These are phyloP conservation scores for Centrocercus urophasianus DNA, from an alignment of 2,113 vertebrate genomes.

Conservation along the genomic window DNA sequence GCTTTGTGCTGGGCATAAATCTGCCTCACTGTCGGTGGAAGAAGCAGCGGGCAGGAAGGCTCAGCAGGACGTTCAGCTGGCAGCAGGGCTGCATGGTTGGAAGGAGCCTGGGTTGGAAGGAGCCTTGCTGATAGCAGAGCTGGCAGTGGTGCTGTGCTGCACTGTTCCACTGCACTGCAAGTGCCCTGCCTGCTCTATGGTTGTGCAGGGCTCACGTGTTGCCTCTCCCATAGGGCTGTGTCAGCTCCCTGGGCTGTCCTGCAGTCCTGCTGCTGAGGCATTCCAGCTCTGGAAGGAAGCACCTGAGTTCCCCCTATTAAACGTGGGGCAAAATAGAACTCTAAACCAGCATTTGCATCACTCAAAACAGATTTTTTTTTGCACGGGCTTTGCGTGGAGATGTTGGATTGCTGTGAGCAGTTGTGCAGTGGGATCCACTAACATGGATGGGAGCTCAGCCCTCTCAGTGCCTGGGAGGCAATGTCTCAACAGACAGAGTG, in stretches of 20 bases:
- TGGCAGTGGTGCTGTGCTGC: fast-evolving
- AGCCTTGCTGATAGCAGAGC: neutral
- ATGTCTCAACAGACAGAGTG: neutral
- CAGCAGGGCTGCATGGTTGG: neutral
- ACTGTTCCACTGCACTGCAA: neutral
- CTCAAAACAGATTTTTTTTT: neutral
- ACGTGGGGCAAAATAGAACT: neutral
- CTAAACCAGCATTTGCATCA: neutral
- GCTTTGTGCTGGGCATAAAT: neutral
- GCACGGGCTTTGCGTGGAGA: neutral
- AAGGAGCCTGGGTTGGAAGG: neutral
- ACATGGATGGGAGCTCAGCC: neutral
- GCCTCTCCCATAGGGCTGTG: neutral
- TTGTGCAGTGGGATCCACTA: neutral
- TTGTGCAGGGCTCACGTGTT: neutral
- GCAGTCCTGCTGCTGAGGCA: neutral
- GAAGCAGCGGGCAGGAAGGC: neutral
- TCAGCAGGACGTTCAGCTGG: neutral
- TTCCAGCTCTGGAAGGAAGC: neutral
- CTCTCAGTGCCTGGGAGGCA: neutral
- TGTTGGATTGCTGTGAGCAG: neutral
- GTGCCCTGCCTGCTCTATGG: neutral
- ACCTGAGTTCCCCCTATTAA: neutral
- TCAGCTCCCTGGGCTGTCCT: neutral
- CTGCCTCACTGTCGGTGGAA: neutral